These are phyloP conservation scores for Sphinx pinastri DNA, from an alignment of 2,888 invertebrate species.

Conservation along the genomic window DNA sequence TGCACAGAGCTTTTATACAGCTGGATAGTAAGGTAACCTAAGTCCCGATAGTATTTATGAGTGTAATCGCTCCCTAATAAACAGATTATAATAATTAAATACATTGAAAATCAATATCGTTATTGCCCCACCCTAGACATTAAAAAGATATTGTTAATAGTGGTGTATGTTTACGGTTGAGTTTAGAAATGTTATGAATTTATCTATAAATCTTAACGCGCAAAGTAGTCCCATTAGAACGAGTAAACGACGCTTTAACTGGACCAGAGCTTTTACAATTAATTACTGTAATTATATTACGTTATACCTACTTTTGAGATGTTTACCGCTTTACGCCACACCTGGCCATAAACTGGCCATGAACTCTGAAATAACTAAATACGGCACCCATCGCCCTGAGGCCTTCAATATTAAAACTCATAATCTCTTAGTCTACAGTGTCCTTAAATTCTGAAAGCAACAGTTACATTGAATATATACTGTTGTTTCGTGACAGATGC, in stretches of 20 bases:
- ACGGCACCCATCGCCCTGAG: background rate
- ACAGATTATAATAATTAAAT: background rate
- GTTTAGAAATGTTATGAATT: conserved; percentile 38
- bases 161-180: conserved; percentile 41
- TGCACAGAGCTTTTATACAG: too few species aligned
- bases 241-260: conserved; percentile 6
- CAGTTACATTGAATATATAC: too few species aligned
- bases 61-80: background rate
- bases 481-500: too few species aligned
- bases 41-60: too few species aligned
- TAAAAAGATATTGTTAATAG: background rate
- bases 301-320: too few species aligned
- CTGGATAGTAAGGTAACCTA: too few species aligned
- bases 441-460: too few species aligned
- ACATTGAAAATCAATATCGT: too few species aligned
- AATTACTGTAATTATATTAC: conserved; percentile 1
- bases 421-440: too few species aligned
- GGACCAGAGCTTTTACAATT: background rate
- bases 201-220: conserved; percentile 32
- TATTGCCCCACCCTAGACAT: background rate
- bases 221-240: conserved; percentile 11
- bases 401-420: too few species aligned
- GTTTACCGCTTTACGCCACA: too few species aligned
- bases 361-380: background rate
- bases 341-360: too few species aligned